Conservation (phyloP, 2,797 vertebrate genomes). For the Sebastes matsubarae region DNA sequence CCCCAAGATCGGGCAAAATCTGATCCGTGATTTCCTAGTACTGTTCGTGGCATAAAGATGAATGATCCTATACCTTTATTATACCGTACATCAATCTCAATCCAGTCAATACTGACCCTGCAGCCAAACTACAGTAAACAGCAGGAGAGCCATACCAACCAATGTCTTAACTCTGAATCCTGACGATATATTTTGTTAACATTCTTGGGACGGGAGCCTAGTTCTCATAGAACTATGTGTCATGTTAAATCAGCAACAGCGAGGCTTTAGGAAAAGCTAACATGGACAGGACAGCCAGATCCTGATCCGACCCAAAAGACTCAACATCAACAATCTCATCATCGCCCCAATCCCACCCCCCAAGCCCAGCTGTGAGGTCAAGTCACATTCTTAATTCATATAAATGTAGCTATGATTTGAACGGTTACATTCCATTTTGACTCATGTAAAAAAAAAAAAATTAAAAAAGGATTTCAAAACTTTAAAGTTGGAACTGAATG, state of each 20-base stretch:
- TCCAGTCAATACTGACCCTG: not conserved
- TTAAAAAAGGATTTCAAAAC: not conserved
- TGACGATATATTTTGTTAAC: not conserved
- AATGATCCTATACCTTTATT: not conserved
- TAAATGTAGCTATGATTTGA: not conserved
- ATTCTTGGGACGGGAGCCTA: not conserved
- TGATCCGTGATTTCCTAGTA: not conserved
- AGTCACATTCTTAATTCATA: not conserved
- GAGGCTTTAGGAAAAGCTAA: constrained; percentile 4
- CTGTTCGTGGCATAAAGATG: not conserved
- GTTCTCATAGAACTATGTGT: not conserved
- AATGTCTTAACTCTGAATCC: not conserved
- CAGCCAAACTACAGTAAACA: not conserved
- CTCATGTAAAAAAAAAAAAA: not conserved
- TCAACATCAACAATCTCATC: constrained; percentile 51
- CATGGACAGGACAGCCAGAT: constrained; percentile 10
- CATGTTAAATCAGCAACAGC: not conserved
- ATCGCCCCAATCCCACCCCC: not conserved
- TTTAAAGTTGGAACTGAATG: not conserved
- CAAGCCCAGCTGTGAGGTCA: not conserved
- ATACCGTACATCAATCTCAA: not conserved
- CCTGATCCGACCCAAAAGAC: constrained; percentile 12
- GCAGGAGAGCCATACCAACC: not conserved
- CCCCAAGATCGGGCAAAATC: not conserved
- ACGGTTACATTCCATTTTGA: not conserved